These are phyloP conservation scores for Thysanoteuthis rhombus DNA, from an alignment of 2,888 invertebrate genomes.

Conservation along the genomic window DNA sequence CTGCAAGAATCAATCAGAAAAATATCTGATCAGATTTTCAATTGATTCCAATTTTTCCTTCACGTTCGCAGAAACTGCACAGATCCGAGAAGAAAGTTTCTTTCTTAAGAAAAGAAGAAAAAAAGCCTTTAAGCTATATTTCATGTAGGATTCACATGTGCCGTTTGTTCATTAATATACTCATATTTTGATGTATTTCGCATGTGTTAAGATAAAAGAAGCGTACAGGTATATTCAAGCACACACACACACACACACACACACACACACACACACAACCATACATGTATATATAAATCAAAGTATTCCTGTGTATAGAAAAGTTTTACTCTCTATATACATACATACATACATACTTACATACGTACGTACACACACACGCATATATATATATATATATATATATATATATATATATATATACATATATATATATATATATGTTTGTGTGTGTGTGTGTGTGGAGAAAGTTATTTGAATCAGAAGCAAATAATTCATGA, in stretches of 20 bases:
- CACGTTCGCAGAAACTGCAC: background rate
- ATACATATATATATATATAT: background rate
- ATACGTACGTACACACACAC: background rate
- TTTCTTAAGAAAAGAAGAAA: background rate
- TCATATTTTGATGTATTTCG: background rate
- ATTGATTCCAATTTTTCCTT: background rate
- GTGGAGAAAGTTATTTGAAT: too few relatives aligned
- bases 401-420: background rate
- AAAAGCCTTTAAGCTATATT: background rate
- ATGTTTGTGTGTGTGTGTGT: too few relatives aligned
- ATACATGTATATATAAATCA: background rate
- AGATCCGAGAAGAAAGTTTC: background rate
- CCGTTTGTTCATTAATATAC: background rate
- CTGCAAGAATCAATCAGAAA: background rate
- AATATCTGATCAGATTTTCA: background rate
- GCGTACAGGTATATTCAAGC: too few relatives aligned
- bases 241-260: background rate
- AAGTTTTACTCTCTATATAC: background rate
- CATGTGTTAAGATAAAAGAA: too few relatives aligned
- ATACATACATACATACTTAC: background rate
- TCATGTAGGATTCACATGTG: background rate
- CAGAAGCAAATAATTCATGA: too few relatives aligned
- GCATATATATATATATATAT: background rate
- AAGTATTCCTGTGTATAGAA: background rate
- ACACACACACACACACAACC: background rate